Conservation (phyloP, 1,140 invertebrate genomes). For the Eumaeus atala region DNA sequence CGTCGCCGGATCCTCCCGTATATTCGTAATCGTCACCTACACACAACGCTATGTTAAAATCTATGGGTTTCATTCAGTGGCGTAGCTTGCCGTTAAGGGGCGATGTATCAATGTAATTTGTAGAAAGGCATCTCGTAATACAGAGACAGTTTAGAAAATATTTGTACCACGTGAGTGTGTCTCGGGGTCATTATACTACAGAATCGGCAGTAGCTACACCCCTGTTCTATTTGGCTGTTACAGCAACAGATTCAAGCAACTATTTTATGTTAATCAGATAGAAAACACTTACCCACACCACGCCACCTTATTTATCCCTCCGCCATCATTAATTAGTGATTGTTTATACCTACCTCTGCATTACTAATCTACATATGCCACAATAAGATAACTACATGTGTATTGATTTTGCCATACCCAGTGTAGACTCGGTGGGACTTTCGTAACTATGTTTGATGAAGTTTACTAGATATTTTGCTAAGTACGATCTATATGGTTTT, state of each 20-base stretch:
- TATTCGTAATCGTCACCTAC: constrained; percentile 68
- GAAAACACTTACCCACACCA: constrained; percentile 14
- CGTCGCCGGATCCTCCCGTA: constrained; percentile 63
- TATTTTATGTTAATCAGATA: constrained; percentile 7
- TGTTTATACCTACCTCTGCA: too few relatives aligned
- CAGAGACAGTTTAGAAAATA: too few relatives aligned
- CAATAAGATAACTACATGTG: not conserved
- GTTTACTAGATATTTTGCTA: too few relatives aligned
- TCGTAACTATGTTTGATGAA: not conserved
- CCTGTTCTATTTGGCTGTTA: constrained; percentile 1
- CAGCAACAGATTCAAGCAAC: constrained; percentile 33
- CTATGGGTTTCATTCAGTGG: not conserved
- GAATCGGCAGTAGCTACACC: too few relatives aligned
- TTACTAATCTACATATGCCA: not conserved
- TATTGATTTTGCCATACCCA: constrained; percentile 8
- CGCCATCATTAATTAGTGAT: constrained; percentile 26
- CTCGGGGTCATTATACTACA: too few relatives aligned
- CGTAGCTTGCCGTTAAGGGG: too few relatives aligned
- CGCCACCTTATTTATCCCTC: constrained; percentile 6
- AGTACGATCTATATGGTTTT: too few relatives aligned
- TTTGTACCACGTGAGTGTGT: too few relatives aligned
- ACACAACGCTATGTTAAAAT: constrained; percentile 27
- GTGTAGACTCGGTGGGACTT: not conserved
- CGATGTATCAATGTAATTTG: too few relatives aligned
- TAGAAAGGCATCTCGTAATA: too few relatives aligned